Evolutionary conservation across 2,888 invertebrate species (phyloP), one percentile per base, ranked within the genome.

Genomic region (Drosophila nigricruria): DNA sequence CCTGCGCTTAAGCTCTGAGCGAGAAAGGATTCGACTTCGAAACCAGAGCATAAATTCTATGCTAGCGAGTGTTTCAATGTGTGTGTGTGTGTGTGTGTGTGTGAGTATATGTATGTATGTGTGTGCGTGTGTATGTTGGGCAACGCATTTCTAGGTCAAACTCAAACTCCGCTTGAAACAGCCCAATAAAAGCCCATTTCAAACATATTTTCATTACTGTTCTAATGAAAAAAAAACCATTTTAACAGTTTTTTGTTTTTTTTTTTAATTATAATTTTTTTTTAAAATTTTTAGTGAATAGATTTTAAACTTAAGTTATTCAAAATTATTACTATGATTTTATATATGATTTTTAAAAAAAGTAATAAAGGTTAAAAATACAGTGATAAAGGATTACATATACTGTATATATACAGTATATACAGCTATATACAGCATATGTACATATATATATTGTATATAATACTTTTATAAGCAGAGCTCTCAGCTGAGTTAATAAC

Each of bases 61-160:
- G 66, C 45, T 50, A n/a, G 10, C 59, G 34, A 30, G 32, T 47
- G 38, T 60, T 5, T 25, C 14, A 0, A 30, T 56, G 42, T 68
- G 34, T 25, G 42, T 68, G 45, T 72, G 40, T 69, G 56, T 64
- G 47, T 54, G 53, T 40, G 50, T 49, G 45, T 0, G 14, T 52
- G 34, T 67, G 32, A 18, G 25, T 70, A 36, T 68, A 38, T 70
- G 59, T 68, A 40, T 59, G 47, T 53, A 47, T 57, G 49, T 63
- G 43, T 67, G 20, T 70, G n/a, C n/a, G 59, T 52, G 57, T 68
- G 54, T 62, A 68, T 66, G 74, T 70, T 69, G 70, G 47, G 57
- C 34, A 74, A 78, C 78, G 77, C 77, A 82, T 89, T 87, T 87
- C 88, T 87, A 87, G 86, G 86, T 87, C 86, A 89, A 84, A 89